Evolutionary conservation across 2,888 invertebrate species (phyloP).

Genomic region (Chalcosyrphus nemorum): DNA sequence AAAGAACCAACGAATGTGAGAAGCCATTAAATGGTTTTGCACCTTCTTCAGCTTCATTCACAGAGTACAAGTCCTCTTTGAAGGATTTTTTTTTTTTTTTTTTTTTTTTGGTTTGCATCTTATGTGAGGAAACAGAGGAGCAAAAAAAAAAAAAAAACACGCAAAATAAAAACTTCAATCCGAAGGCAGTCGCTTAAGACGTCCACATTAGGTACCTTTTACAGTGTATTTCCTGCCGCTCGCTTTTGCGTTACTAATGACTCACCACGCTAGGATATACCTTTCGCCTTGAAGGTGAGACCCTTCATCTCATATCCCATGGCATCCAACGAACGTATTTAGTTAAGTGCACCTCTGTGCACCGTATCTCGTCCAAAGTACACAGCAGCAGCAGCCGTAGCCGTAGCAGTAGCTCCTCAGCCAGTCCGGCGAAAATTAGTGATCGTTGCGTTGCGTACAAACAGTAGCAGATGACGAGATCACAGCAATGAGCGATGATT

Average conservation of each 20-base stretch:
- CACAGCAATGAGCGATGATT: conserved; percentile 63
- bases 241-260: conserved; percentile 7
- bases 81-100: no score
- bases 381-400: neutral
- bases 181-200: neutral
- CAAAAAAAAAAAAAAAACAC: neutral
- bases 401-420: neutral
- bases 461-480: conserved; percentile 55
- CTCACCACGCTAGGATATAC: conserved; percentile 25
- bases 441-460: conserved; percentile 14
- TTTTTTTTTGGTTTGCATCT: no score
- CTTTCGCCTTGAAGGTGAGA: neutral
- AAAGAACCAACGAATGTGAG: conserved; percentile 2
- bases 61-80: neutral
- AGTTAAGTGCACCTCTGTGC: neutral
- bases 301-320: neutral
- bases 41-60: conserved; percentile 5
- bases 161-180: neutral
- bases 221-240: neutral
- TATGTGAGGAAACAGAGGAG: no score
- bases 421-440: conserved; percentile 17
- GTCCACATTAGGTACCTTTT: neutral
- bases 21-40: conserved; percentile 22
- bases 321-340: neutral
- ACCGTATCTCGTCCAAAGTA: neutral